These are phyloP conservation scores for Sinocyclocheilus anshuiensis DNA, from an alignment of 2,113 vertebrate species.

Conservation along the genomic window DNA sequence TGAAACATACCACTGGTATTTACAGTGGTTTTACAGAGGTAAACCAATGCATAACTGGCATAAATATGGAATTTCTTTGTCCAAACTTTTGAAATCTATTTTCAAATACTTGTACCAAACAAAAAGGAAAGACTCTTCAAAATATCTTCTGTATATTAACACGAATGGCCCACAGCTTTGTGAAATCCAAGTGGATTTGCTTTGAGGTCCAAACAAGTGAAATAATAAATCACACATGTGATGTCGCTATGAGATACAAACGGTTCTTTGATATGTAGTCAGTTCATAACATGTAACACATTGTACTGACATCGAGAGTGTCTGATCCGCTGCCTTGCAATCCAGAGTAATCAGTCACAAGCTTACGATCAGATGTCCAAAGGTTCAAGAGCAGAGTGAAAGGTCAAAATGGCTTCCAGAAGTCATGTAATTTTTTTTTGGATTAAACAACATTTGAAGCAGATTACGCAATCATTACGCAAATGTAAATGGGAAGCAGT, in stretches of 20 bases:
- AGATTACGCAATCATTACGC: constrained; percentile 60
- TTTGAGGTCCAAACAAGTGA: background rate
- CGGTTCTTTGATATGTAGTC: background rate
- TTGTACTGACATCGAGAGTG: background rate
- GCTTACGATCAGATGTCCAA: constrained; percentile 18
- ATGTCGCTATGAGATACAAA: background rate
- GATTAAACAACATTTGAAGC: constrained; percentile 55
- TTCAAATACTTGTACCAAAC: background rate
- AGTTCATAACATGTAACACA: background rate
- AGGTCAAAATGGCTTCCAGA: constrained; percentile 48
- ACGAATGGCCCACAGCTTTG: background rate
- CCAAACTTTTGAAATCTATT: background rate
- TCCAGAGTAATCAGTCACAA: constrained; percentile 35
- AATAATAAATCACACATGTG: background rate
- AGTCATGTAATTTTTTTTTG: constrained; percentile 35
- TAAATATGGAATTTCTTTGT: background rate
- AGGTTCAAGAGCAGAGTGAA: constrained; percentile 33
- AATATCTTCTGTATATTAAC: background rate
- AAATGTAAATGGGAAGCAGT: background rate
- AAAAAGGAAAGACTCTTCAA: background rate
- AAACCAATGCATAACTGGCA: background rate
- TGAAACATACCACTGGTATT: constrained; percentile 1
- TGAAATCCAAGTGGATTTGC: background rate
- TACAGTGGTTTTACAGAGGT: background rate
- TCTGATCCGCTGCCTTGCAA: background rate